Evolutionary conservation across 2,888 invertebrate species (phyloP).

Genomic region (Lepidochitona cinerea): DNA sequence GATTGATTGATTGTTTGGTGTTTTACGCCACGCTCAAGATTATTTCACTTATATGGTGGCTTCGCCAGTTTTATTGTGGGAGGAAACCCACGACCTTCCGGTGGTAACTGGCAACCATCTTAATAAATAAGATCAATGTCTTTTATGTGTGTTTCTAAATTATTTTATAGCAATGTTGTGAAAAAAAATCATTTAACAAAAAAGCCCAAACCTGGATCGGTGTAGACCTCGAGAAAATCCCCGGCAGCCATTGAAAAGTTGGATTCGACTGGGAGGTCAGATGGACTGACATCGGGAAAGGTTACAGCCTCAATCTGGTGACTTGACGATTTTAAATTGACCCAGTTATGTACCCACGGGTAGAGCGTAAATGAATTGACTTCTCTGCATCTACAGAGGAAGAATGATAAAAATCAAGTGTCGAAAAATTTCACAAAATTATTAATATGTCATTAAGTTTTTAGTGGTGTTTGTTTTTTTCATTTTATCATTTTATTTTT

Average conservation of each 20-base stretch:
- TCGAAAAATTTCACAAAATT: neutral
- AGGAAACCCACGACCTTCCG: too few species aligned
- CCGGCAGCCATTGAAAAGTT: slow-evolving; percentile 96
- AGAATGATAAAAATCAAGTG: too few species aligned
- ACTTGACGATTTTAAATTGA: slow-evolving; percentile 86
- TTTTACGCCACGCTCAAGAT: too few species aligned
- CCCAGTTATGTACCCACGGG: slow-evolving; percentile 96
- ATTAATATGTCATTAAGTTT: neutral
- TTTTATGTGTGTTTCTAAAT: too few species aligned
- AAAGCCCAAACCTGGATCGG: slow-evolving; percentile 56
- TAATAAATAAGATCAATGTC: too few species aligned
- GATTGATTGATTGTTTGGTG: too few species aligned
- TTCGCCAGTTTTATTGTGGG: too few species aligned
- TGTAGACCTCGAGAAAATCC: slow-evolving; percentile 90
- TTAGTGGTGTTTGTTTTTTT: neutral
- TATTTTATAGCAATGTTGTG: neutral
- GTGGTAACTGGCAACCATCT: too few species aligned
- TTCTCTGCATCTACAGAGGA: slow-evolving; percentile 77
- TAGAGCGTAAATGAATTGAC: slow-evolving; percentile 84
- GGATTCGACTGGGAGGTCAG: slow-evolving; percentile 77
- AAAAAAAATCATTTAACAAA: too few species aligned
- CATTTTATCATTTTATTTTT: neutral
- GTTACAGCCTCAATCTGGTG: slow-evolving; percentile 84
- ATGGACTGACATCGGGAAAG: slow-evolving; percentile 92
- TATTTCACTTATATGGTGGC: too few species aligned